Evolutionary conservation across 2,113 vertebrate genomes (phyloP).

Genomic region (Alligator sinensis): DNA sequence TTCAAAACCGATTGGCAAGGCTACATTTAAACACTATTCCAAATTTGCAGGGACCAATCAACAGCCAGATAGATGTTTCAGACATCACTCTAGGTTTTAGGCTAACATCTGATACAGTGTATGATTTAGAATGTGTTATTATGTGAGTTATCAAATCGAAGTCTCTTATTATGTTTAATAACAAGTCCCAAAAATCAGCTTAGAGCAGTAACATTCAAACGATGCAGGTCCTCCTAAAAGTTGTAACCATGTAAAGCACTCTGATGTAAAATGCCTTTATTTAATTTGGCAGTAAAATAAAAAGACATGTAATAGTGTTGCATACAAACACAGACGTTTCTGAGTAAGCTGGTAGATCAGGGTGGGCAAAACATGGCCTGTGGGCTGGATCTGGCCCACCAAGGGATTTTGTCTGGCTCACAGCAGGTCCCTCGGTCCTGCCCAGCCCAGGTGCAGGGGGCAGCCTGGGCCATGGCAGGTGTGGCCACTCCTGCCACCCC

Average conservation of each 20-base stretch:
- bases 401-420: too few relatives aligned
- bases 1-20: slow-evolving; percentile 42
- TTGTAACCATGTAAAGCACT: too few relatives aligned
- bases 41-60: slow-evolving; percentile 59
- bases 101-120: slow-evolving; percentile 24
- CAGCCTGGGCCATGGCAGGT: too few relatives aligned
- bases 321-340: background rate
- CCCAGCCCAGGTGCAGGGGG: too few relatives aligned
- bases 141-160: slow-evolving; percentile 56
- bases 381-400: too few relatives aligned
- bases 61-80: slow-evolving; percentile 54
- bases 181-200: slow-evolving; percentile 59
- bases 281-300: background rate
- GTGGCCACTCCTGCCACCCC: too few relatives aligned
- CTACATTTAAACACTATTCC: slow-evolving; percentile 65
- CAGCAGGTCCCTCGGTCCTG: too few relatives aligned
- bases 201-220: slow-evolving; percentile 57
- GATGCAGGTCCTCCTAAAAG: background rate
- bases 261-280: background rate
- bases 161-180: slow-evolving; percentile 74
- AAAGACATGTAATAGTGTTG: background rate
- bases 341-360: background rate
- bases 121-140: slow-evolving; percentile 67
- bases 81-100: slow-evolving; percentile 55
- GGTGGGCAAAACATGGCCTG: too few relatives aligned